A percentile compares a stretch with the other conserved stretches of the same genome.
Conservation (phyloP, 1,140 invertebrate genomes). For the Plodia interpunctella region DNA sequence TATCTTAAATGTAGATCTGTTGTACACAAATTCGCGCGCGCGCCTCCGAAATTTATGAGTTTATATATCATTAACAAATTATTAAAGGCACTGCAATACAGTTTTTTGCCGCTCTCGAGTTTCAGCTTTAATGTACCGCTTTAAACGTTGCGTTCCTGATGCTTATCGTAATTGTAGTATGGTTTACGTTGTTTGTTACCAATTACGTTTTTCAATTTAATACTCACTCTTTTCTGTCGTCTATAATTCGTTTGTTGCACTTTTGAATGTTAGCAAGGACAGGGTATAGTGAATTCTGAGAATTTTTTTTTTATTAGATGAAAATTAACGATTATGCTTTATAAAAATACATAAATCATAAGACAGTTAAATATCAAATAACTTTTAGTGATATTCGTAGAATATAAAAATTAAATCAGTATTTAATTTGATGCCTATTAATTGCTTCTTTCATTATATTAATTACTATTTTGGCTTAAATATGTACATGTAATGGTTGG, state of each 20-base stretch:
- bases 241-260: background rate
- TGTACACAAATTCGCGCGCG: slow-evolving; percentile 72
- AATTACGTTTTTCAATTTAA: background rate
- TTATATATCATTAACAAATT: slow-evolving; percentile 79
- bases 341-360: no score
- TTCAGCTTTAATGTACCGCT: slow-evolving; percentile 30
- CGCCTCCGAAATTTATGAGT: slow-evolving; percentile 72
- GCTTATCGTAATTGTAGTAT: slow-evolving; percentile 40
- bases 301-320: no score
- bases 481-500: no score
- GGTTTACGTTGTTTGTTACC: slow-evolving; percentile 17
- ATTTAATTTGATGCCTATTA: no score
- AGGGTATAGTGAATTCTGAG: no score
- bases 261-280: no score
- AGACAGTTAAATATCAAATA: no score
- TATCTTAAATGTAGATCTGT: slow-evolving; percentile 75
- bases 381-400: no score
- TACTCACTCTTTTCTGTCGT: background rate
- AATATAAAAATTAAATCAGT: no score
- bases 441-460: no score
- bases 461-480: no score
- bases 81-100: slow-evolving; percentile 59
- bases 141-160: slow-evolving; percentile 40
- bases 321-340: no score
- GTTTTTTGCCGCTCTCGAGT: slow-evolving; percentile 40